A percentile compares a stretch with the other conserved stretches of the same genome.
phyloP scores from a whole-genome alignment of 2,888 invertebrate species.

The Cylloceria caligata region DNA sequence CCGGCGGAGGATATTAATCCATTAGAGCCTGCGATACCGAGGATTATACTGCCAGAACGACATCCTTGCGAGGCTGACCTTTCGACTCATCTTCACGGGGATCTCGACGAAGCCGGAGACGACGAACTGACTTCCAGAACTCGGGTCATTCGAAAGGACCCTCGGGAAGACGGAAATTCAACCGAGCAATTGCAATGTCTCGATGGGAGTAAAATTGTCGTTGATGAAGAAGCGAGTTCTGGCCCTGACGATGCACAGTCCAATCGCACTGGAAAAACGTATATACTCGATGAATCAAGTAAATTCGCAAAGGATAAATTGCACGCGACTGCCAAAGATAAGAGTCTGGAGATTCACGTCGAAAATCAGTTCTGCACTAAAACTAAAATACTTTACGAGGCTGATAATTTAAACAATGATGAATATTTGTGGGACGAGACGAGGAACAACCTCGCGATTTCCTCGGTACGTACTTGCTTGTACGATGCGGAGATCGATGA shows the following conservation, averaged over 20 bases:
- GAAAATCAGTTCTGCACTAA: not conserved
- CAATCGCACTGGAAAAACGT: constrained; percentile 44
- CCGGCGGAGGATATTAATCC: not conserved
- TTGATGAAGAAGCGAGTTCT: not conserved
- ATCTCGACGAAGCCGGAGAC: constrained; percentile 18
- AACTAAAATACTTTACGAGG: not conserved
- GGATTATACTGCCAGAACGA: not conserved
- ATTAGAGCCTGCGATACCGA: not conserved
- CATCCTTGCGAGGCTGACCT: not conserved
- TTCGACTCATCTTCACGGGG: constrained; percentile 2
- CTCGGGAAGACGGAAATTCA: not conserved
- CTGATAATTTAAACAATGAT: not conserved
- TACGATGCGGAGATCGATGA: constrained; percentile 5
- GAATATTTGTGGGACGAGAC: constrained; percentile 17
- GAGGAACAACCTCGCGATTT: not conserved
- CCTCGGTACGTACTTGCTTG: constrained; percentile 1
- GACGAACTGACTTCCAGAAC: constrained; percentile 54
- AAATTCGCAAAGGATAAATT: not conserved
- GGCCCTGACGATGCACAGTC: constrained; percentile 26
- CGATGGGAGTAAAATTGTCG: not conserved
- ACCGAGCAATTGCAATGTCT: constrained; percentile 3
- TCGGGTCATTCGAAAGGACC: constrained; percentile 41
- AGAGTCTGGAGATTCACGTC: not conserved
- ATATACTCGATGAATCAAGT: constrained; percentile 31
- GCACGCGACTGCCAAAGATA: not conserved